Evolutionary conservation across 2,888 invertebrate genomes (phyloP), one percentile per base, ranked within the genome.

Genomic region (Fragum fragum): DNA sequence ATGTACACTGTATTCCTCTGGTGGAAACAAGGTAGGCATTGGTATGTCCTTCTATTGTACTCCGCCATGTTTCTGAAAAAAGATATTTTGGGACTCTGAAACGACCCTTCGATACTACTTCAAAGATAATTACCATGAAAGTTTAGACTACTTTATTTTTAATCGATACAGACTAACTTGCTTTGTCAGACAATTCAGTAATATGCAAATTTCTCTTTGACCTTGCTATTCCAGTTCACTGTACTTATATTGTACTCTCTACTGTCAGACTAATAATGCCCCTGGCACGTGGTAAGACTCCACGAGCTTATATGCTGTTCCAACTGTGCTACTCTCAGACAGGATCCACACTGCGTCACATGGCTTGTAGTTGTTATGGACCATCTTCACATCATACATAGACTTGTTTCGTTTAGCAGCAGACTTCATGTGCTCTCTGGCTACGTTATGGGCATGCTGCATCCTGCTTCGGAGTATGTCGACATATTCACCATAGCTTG

Each of bases 371-470:
- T 32, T 61, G n/a, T 61, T 29, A n/a, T 42, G 29, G 21, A 16
- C 11, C 18, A 66, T 14, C 11, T 71, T 79, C 9, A 32, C 28
- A 26, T 82, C 75, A 52, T 85, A 82, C 2, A 32, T 1, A 29
- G 72, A 28, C 36, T 82, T 80, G 18, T 59, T 73, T 23, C 79
- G 55, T 26, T 77, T 16, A 3, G 57, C 57, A 1, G 72, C 16
- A 11, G 21, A 11, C 14, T 6, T n/a, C 9, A 82, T 29, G 63
- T 76, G 63, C 18, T 39, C 59, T 14, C 83, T n/a, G 14, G 83
- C 79, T 14, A 81, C 16, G 6, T 36, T 47, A 63, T 77, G 74
- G 5, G 76, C 76, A 21, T 57, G 23, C 16, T 71, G 59, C 42
- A 73, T 28, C 11, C 28, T 72, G 0, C 23, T 36, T 23, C 29